Evolutionary conservation across 2,797 vertebrate species (phyloP).

Genomic region (Myotis daubentonii): DNA sequence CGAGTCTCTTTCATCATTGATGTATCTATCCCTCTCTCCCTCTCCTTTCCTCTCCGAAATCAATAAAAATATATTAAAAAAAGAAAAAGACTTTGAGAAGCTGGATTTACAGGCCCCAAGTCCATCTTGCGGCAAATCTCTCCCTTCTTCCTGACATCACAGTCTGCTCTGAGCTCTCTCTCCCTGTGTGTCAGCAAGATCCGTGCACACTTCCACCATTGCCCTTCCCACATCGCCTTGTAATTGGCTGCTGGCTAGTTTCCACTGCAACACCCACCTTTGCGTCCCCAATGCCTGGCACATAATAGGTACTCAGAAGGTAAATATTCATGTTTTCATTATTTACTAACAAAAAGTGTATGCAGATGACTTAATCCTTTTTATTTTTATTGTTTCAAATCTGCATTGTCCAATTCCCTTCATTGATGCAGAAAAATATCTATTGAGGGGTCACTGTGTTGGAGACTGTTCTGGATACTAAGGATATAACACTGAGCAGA

Average conservation of each 20-base stretch:
- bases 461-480: background rate
- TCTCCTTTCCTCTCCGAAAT: too few relatives aligned
- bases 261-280: background rate
- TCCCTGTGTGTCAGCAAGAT: background rate
- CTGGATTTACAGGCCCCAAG: background rate
- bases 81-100: background rate
- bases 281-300: background rate
- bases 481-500: background rate
- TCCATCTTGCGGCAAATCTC: background rate
- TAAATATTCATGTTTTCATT: too few relatives aligned
- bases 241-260: background rate
- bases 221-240: background rate
- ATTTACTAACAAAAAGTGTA: background rate
- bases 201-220: background rate
- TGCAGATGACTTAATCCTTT: background rate
- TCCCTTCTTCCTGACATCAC: background rate
- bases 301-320: conserved; percentile 23
- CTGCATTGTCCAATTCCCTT: background rate
- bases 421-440: background rate
- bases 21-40: too few relatives aligned
- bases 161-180: background rate
- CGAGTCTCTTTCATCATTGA: too few relatives aligned
- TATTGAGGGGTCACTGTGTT: background rate
- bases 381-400: background rate
- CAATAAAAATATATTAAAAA: too few relatives aligned